Percentiles rank a stretch among this genome's conserved stretches.
phyloP scores from a whole-genome alignment of 1,140 invertebrate genomes.

The Pectinophora gossypiella region DNA sequence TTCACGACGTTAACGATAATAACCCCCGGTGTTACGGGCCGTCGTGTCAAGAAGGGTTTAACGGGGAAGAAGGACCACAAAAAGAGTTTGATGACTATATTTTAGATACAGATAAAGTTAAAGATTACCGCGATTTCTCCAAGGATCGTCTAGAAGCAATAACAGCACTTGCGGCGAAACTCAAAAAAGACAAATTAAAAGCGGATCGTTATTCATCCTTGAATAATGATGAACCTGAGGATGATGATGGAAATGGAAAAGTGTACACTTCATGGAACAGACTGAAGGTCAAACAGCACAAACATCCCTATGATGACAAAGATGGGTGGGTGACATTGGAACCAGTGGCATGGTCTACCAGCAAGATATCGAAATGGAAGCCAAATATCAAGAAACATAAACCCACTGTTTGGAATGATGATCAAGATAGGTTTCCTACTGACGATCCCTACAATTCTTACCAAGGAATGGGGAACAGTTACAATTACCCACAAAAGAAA shows the following conservation, averaged over 20 bases:
- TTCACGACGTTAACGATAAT: conserved; percentile 44
- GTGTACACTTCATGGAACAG: conserved; percentile 72
- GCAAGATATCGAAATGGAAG: conserved; percentile 88
- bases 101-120: conserved; percentile 77
- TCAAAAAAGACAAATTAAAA: conserved; percentile 51
- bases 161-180: conserved; percentile 55
- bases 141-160: conserved; percentile 67
- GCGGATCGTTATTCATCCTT: conserved; percentile 40
- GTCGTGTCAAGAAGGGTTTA: conserved; percentile 63
- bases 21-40: conserved; percentile 64
- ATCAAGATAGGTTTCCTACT: conserved; percentile 49
- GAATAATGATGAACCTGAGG: conserved; percentile 41
- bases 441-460: conserved; percentile 38
- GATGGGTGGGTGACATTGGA: conserved; percentile 87
- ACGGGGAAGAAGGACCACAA: conserved; percentile 46
- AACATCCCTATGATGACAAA: conserved; percentile 80
- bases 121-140: conserved; percentile 63
- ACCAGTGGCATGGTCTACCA: conserved; percentile 85
- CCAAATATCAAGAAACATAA: conserved; percentile 75
- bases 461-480: conserved; percentile 39
- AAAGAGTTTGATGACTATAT: conserved; percentile 77
- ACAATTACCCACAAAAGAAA: conserved; percentile 48
- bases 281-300: conserved; percentile 73
- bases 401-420: conserved; percentile 58
- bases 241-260: conserved; percentile 52